Percentiles rank a stretch among this genome's conserved stretches.
phyloP scores from a whole-genome alignment of 2,113 vertebrate species.

The Phasianus colchicus region DNA sequence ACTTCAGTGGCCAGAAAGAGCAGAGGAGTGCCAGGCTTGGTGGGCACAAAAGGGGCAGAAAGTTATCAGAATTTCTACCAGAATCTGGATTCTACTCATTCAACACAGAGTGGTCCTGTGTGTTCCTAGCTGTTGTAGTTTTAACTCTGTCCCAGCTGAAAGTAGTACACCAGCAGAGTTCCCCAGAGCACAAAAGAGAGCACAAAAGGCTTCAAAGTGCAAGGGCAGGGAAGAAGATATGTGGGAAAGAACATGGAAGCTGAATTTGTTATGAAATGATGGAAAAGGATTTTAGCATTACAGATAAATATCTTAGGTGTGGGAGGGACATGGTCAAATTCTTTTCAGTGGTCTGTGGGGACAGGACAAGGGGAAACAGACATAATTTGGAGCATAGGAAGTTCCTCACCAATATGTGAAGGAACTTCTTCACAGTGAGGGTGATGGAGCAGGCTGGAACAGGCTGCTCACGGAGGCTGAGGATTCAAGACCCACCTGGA shows the following conservation, averaged over 20 bases:
- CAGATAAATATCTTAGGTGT: too few species aligned
- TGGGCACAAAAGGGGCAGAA: neutral
- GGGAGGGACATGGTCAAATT: too few species aligned
- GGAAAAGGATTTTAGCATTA: neutral
- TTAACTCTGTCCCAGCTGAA: neutral
- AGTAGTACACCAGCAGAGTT: neutral
- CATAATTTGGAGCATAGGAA: too few species aligned
- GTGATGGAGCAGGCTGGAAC: too few species aligned
- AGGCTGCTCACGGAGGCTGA: too few species aligned
- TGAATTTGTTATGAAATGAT: neutral
- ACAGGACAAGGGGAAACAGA: too few species aligned
- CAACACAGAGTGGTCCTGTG: too few species aligned
- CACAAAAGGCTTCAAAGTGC: neutral
- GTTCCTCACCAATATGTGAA: too few species aligned
- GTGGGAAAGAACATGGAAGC: neutral
- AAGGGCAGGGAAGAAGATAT: neutral
- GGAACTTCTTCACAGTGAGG: too few species aligned
- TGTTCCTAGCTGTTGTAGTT: neutral
- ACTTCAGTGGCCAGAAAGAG: neutral
- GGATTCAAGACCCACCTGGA: too few species aligned
- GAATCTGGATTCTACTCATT: neutral
- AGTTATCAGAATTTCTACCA: neutral
- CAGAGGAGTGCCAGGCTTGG: neutral
- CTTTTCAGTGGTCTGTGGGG: too few species aligned
- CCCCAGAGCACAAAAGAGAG: rapidly evolving